Base-by-base conservation (phyloP, 2,113 vertebrate genomes). In the Corapipo altera region DNA sequence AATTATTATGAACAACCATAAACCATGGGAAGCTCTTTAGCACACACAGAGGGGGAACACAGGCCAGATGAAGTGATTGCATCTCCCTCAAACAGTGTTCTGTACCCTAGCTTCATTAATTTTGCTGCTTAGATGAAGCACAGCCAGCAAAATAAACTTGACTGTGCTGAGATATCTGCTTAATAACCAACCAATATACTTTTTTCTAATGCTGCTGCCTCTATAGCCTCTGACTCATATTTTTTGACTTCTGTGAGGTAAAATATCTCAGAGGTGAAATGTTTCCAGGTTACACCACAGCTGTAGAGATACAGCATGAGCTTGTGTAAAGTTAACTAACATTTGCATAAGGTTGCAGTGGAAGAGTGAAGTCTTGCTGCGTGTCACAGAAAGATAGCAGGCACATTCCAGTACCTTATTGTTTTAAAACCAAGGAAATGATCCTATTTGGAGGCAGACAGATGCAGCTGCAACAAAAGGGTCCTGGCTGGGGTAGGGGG, bases 231-330 rank as follows among this genome's bases (percentile, higher is more conserved):
- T 59, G 30, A 51, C 43, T 85, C 9, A 2, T 11, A 15, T 37
- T 81, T 41, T 69, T 67, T 35, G 22, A 15, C 14, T 75, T 84
- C 11, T 59, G 8, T 27, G 1, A 28, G 8, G 20, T 81, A 24
- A 32, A 83, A 20, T 33, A 54, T 8, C 27, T 83, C 44, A 49
- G 65, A 80, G 21, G 15, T 37, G 14, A 37, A 3, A 12, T 33
- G 75, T 55, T 46, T 73, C 41, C 44, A 70, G 58, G 19, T 87
- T 74, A 30, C 21, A 54, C 61, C 41, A 57, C 26, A 61, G 32
- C 37, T 75, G 9, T 4, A 48, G 54, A 69, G 24, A 41, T 4
- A 5, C 1, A 48, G 16, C 4, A 0, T 8, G 8, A 51, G 8
- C 59, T 67, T 72, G 27, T 72, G 11, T 77, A 27, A 48, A 43